These are phyloP conservation scores for Phortica okadai DNA, from an alignment of 2,888 invertebrate species.

Conservation along the genomic window DNA sequence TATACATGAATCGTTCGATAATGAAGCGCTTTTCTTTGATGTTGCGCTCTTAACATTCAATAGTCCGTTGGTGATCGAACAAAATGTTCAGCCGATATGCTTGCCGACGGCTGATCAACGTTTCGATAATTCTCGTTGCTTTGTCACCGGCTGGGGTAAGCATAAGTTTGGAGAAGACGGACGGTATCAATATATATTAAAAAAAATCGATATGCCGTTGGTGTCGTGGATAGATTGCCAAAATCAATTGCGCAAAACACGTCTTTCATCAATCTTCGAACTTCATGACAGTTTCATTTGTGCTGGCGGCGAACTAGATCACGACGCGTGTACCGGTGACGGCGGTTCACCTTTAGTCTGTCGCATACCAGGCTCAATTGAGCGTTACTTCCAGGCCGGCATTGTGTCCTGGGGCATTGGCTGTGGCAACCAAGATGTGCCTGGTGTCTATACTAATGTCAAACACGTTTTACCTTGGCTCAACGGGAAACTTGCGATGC, in stretches of 20 bases:
- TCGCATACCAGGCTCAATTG: slow-evolving; percentile 77
- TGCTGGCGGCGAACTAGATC: slow-evolving; percentile 85
- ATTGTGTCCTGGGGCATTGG: slow-evolving; percentile 91
- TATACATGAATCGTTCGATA: slow-evolving; percentile 81
- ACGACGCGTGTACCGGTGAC: slow-evolving; percentile 86
- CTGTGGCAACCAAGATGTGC: slow-evolving; percentile 74
- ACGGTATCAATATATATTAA: slow-evolving; percentile 81
- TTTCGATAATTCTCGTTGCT: slow-evolving; percentile 68
- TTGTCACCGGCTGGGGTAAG: slow-evolving; percentile 75
- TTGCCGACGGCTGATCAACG: slow-evolving; percentile 78
- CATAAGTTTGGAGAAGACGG: slow-evolving; percentile 74
- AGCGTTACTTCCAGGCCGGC: slow-evolving; percentile 77
- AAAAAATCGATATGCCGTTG: slow-evolving; percentile 84
- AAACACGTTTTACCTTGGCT: no score
- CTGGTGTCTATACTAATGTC: no score
- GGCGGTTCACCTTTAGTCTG: slow-evolving; percentile 89
- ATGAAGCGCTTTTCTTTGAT: slow-evolving; percentile 84
- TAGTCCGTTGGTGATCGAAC: slow-evolving; percentile 79
- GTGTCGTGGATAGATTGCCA: slow-evolving; percentile 81
- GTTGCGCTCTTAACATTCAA: slow-evolving; percentile 83
- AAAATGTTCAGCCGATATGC: slow-evolving; percentile 84
- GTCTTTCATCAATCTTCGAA: slow-evolving; percentile 81
- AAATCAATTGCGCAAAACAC: background rate
- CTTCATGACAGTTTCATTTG: slow-evolving; percentile 85
- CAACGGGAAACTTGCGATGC: no score